A percentile compares a stretch with the other conserved stretches of the same genome.
phyloP scores from a whole-genome alignment of 2,888 invertebrate species.

The Drosophila tripunctata region DNA sequence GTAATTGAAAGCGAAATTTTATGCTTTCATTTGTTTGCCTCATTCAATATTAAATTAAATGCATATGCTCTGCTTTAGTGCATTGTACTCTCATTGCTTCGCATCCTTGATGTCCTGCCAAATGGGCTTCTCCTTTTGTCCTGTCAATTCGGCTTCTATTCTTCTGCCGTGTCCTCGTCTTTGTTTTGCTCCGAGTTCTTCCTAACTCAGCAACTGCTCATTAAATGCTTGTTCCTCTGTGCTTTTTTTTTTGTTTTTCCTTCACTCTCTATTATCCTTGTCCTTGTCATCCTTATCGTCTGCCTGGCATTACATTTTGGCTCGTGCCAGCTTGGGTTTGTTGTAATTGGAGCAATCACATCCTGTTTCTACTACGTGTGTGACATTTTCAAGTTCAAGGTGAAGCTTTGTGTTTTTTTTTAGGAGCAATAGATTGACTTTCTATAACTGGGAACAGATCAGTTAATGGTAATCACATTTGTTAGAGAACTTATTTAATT shows the following conservation, averaged over 20 bases:
- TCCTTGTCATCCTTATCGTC: constrained; percentile 7
- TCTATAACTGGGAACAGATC: not conserved
- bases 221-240: constrained; percentile 69
- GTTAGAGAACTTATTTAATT: too few relatives aligned
- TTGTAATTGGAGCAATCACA: constrained; percentile 36
- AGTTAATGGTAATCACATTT: too few relatives aligned
- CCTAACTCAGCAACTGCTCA: constrained; percentile 70
- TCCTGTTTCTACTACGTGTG: constrained; percentile 9
- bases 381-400: constrained; percentile 19
- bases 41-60: constrained; percentile 59
- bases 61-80: constrained; percentile 66
- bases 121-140: constrained; percentile 32
- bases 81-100: constrained; percentile 21
- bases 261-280: not conserved
- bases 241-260: constrained; percentile 49
- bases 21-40: constrained; percentile 57
- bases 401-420: not conserved
- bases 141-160: constrained; percentile 61
- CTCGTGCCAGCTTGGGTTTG: constrained; percentile 63
- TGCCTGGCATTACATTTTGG: constrained; percentile 60
- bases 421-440: not conserved
- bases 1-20: constrained; percentile 81
- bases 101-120: constrained; percentile 23
- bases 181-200: constrained; percentile 46
- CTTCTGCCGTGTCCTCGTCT: constrained; percentile 28